Base-by-base conservation (phyloP, 2,113 vertebrate genomes). In the Trinectes maculatus region DNA sequence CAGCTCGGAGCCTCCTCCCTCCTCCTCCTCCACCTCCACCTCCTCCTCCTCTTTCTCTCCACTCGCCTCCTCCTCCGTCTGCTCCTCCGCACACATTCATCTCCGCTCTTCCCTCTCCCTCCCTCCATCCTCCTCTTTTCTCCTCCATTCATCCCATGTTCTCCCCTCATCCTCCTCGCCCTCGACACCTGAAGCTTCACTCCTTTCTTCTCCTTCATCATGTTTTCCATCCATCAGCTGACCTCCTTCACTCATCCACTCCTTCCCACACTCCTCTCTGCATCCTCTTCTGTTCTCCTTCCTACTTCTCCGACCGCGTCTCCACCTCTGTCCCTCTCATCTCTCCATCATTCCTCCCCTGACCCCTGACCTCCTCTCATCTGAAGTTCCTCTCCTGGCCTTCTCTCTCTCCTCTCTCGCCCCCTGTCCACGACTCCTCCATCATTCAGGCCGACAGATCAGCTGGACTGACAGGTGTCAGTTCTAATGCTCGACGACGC, bases 391-490 rank as follows among this genome's bases (percentile, higher is more conserved):
- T 36, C 18, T 24, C 47, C 24, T 42, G 28, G 19, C 13, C 21
- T 21, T 71, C 59, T 36, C n/a, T 53, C 18, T n/a, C 42, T 43
- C 42, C 29, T 44, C 47, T 39, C 46, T 18, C 21, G 43, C 67
- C 39, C 44, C 19, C 15, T 40, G 55, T 49, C 47, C 28, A 34
- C 59, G 3, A 6, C 40, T 73, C 58, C 42, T 62, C 48, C 36
- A 46, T 73, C 73, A 80, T 62, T 67, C 74, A 31, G 40, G 16
- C 68, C 61, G 72, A 83, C 80, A 71, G 48, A 73, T 71, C 58
- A 62, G 29, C 29, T 59, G 57, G 85, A 87, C 25, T 80, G 82
- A 90, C 18, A 65, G 40, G 65, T 87, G 82, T 88, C 82, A 85
- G 52, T 52, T 68, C 54, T 78, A 56, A 89, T 84, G 61, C 62